These are phyloP conservation scores for Homarus gammarus DNA, from an alignment of 2,888 invertebrate genomes.

Conservation along the genomic window DNA sequence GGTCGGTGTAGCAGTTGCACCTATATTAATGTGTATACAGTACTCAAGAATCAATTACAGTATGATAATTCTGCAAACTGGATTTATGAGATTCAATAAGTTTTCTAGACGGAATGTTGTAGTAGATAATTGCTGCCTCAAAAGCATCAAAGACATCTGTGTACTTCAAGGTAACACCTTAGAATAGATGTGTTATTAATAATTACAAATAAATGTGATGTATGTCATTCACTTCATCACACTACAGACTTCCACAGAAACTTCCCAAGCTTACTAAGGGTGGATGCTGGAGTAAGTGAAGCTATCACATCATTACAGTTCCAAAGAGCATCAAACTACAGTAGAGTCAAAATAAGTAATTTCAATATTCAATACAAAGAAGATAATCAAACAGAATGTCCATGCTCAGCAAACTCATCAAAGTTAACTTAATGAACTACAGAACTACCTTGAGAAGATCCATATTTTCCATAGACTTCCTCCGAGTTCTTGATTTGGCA, in stretches of 20 bases:
- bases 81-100: too few relatives aligned
- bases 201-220: too few relatives aligned
- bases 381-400: neutral
- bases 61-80: too few relatives aligned
- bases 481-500: conserved; percentile 77
- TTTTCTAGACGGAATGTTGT: too few relatives aligned
- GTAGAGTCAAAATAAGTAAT: neutral
- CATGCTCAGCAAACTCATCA: neutral
- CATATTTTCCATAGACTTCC: conserved; percentile 96
- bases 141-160: too few relatives aligned
- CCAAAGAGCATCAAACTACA: neutral
- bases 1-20: too few relatives aligned
- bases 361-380: neutral
- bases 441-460: conserved; percentile 90
- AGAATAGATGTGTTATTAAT: too few relatives aligned
- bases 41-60: too few relatives aligned
- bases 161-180: too few relatives aligned
- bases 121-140: too few relatives aligned
- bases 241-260: neutral
- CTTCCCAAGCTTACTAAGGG: neutral
- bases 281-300: neutral
- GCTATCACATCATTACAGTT: neutral
- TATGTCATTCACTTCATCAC: neutral
- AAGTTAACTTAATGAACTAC: neutral
- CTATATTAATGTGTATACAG: too few relatives aligned